phyloP scores from a whole-genome alignment of 2,113 vertebrate genomes.

The Bombycilla garrulus region DNA sequence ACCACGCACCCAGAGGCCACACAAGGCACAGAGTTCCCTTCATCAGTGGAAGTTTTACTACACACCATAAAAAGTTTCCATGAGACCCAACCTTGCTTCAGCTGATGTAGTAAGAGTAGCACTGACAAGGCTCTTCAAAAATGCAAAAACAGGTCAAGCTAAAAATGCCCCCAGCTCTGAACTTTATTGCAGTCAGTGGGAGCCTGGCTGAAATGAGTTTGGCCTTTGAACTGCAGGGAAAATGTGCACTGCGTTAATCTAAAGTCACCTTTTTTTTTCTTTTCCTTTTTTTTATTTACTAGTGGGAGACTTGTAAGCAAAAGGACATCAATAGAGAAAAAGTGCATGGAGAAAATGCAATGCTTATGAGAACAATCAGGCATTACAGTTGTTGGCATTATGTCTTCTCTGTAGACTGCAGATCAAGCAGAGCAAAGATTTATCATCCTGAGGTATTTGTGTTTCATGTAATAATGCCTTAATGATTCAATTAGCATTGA shows the following conservation, averaged over 20 bases:
- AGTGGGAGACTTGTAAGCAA: background rate
- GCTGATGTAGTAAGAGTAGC: rapidly evolving
- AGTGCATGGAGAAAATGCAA: background rate
- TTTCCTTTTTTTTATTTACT: background rate
- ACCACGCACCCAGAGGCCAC: background rate
- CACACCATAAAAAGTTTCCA: background rate
- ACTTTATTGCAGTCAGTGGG: background rate
- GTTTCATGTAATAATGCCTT: conserved; percentile 62
- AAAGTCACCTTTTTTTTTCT: background rate
- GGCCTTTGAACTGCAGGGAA: background rate
- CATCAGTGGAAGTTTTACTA: background rate
- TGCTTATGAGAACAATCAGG: background rate
- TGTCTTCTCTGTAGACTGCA: conserved; percentile 11
- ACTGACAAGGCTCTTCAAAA: background rate
- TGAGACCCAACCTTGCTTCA: background rate
- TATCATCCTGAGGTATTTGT: conserved; percentile 50
- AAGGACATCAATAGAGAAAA: background rate
- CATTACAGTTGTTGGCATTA: background rate
- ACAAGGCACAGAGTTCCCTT: background rate
- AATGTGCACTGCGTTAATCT: background rate
- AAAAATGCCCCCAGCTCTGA: background rate
- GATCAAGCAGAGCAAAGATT: conserved; percentile 17
- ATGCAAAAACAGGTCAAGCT: background rate
- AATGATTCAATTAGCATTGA: conserved; percentile 77
- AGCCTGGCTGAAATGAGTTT: background rate